phyloP scores from a whole-genome alignment of 2,797 vertebrate species.

The Lutjanus campechanus region DNA sequence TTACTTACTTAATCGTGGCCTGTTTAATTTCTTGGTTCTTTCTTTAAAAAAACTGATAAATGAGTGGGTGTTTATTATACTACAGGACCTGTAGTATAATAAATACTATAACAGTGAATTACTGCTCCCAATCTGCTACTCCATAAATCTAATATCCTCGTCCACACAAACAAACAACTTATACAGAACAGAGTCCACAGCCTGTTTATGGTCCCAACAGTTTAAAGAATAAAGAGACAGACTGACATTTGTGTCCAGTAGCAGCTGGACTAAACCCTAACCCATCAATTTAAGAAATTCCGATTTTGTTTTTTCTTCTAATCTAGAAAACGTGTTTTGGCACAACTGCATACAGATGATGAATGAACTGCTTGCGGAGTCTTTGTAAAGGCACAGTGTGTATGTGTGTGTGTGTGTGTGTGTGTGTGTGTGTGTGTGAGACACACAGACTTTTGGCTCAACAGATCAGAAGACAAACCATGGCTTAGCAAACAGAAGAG shows the following conservation, averaged over 20 bases:
- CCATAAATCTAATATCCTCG: neutral
- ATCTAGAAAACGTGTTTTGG: constrained; percentile 22
- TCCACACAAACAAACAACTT: neutral
- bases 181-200: neutral
- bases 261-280: neutral
- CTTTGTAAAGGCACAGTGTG: constrained; percentile 37
- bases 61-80: neutral
- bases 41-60: neutral
- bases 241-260: neutral
- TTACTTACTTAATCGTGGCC: neutral
- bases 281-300: neutral
- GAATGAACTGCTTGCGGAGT: constrained; percentile 8
- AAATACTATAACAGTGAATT: too few species aligned
- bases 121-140: neutral
- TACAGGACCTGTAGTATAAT: neutral
- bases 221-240: neutral
- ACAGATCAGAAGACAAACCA: constrained; percentile 14
- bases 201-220: neutral
- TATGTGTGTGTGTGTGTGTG: neutral
- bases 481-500: constrained; percentile 27
- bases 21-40: neutral
- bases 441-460: constrained; percentile 7
- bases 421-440: neutral
- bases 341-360: neutral
- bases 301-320: neutral